Evolutionary conservation across 2,888 invertebrate species (phyloP), one percentile per base, ranked within the genome.

Genomic region (Caenorhabditis sp.): DNA sequence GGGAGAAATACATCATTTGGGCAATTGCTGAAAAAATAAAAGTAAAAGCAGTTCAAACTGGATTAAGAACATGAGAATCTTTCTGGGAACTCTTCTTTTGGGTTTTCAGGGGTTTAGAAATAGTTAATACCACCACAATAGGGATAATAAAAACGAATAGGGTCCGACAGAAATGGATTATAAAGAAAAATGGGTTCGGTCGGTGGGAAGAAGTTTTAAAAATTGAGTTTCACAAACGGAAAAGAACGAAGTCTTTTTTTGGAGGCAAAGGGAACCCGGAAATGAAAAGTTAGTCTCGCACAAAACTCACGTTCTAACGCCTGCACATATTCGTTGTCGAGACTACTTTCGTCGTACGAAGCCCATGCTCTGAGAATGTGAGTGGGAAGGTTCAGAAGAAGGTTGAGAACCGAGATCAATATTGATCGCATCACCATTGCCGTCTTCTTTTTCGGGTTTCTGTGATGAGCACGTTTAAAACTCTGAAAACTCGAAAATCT

Each of bases 1-100:
- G 90, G 6, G 86, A 87, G 65, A 90, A 90, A 76, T 90, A 90
- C 53, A 90, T 84, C 60, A 90, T 79, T 76, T 90, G 89, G n/a
- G 82, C 79, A 58, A 89, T 79, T 8, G 85, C 89, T 88, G 82
- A 68, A 87, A 82, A 55, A 53, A 50, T 13, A 1, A 32, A 18
- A 32, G 32, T 32, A 6, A 9, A 51, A 37, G 55, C 32, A 58
- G 53, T 22, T 71, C 51, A 61, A 69, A 69, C 20, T n/a, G 69
- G 69, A 69, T 70, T 55, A 53, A n/a, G n/a, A n/a, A n/a, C n/a
- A n/a, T n/a, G n/a, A n/a, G n/a, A n/a, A n/a, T n/a, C n/a, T 62
- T 55, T 20, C 9, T n/a, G 24, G 9, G 35, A 32, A 51, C 51
- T 53, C n/a, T n/a, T n/a, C 28, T 11, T 13, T 35, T 58, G 47